Conservation (phyloP, 2,888 invertebrate species). For the Rambutsinella grinnellia region DNA sequence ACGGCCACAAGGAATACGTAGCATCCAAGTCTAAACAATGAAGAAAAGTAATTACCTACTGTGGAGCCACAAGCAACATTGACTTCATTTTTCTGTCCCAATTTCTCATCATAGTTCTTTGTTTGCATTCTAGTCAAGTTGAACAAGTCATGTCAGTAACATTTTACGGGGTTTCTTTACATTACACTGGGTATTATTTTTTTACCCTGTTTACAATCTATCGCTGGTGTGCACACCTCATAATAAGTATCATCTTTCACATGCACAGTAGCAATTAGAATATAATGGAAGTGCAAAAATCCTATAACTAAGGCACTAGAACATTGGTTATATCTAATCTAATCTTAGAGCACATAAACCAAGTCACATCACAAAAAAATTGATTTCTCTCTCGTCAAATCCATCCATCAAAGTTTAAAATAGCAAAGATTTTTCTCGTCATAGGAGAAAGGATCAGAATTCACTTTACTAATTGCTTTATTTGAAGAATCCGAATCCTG, state of each 20-base stretch:
- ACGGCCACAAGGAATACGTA: conserved; percentile 28
- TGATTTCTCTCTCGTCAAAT: too few species aligned
- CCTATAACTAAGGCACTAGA: background rate
- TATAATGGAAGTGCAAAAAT: background rate
- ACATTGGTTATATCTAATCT: background rate
- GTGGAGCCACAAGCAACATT: conserved; percentile 30
- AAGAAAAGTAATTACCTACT: conserved; percentile 23
- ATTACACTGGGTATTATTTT: too few species aligned
- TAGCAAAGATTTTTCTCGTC: background rate
- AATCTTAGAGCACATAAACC: background rate
- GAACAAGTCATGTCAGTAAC: too few species aligned
- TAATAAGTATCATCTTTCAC: too few species aligned
- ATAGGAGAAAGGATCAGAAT: background rate
- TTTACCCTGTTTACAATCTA: too few species aligned
- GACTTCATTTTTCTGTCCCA: conserved; percentile 43
- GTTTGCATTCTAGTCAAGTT: background rate
- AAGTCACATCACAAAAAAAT: background rate
- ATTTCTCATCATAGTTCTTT: conserved; percentile 22
- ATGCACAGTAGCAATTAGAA: background rate
- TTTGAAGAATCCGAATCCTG: too few species aligned
- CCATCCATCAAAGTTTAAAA: too few species aligned
- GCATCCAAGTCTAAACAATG: conserved; percentile 11
- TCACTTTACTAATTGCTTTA: background rate
- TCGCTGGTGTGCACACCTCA: too few species aligned
- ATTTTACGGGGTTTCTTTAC: background rate